Evolutionary conservation across 2,888 invertebrate genomes (phyloP).

Genomic region (Lasioglossum vierecki): DNA sequence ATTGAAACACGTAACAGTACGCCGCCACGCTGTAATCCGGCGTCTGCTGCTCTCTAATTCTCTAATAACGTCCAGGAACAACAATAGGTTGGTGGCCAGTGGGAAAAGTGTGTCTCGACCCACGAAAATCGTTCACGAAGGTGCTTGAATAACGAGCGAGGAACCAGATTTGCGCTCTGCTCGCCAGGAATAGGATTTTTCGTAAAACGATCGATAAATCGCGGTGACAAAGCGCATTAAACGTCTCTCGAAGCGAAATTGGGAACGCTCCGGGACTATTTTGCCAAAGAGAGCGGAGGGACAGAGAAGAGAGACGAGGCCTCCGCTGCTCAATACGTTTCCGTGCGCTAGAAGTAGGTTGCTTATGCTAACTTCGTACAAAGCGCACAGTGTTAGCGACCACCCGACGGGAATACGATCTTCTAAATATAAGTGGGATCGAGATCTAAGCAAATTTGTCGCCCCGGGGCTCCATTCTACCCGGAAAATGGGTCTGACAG

Average conservation of each 20-base stretch:
- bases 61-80: constrained; percentile 73
- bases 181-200: constrained; percentile 39
- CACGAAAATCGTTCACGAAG: constrained; percentile 10
- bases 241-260: constrained; percentile 57
- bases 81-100: constrained; percentile 57
- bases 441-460: constrained; percentile 11
- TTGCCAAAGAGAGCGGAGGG: constrained; percentile 2
- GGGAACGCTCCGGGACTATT: constrained; percentile 55
- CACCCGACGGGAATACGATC: constrained; percentile 5
- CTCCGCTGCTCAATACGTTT: constrained; percentile 18
- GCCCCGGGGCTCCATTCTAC: neutral
- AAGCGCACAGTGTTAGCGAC: constrained; percentile 19
- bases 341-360: constrained; percentile 47
- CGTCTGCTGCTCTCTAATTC: constrained; percentile 71
- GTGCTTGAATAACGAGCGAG: constrained; percentile 41
- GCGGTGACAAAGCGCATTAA: constrained; percentile 69
- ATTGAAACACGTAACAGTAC: constrained; percentile 69
- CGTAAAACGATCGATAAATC: constrained; percentile 52
- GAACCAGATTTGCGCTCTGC: constrained; percentile 47
- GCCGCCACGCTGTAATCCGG: constrained; percentile 62
- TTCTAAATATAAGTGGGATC: constrained; percentile 34
- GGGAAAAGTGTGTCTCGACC: constrained; percentile 48
- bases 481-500: neutral
- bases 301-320: neutral
- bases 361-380: constrained; percentile 39